Evolutionary conservation across 1,140 invertebrate genomes (phyloP).

Genomic region (Caenorhabditis briggsae): DNA sequence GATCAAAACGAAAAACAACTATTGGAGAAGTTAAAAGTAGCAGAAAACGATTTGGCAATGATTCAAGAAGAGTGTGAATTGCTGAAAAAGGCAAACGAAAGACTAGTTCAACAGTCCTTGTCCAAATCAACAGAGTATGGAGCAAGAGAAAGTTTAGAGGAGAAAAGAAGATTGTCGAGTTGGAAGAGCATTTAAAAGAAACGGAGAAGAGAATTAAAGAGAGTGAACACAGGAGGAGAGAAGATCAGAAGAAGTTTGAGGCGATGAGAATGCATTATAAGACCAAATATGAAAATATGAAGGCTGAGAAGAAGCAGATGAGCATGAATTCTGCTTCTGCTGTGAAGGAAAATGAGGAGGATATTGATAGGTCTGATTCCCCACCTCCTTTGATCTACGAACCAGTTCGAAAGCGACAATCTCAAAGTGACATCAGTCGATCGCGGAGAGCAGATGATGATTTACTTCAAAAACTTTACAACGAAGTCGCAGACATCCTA

Average conservation of each 20-base stretch:
- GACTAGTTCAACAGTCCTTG: slow-evolving; percentile 59
- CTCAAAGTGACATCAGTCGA: slow-evolving; percentile 23
- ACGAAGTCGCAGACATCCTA: slow-evolving; percentile 71
- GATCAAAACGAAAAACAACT: slow-evolving; percentile 18
- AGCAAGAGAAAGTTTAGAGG: slow-evolving; percentile 43
- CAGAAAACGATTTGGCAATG: slow-evolving; percentile 62
- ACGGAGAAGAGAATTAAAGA: slow-evolving; percentile 26
- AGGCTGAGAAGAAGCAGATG: slow-evolving; percentile 4
- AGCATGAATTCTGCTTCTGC: not conserved
- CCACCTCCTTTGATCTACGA: slow-evolving; percentile 2
- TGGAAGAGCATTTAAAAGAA: slow-evolving; percentile 56
- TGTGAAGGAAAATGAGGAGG: not conserved
- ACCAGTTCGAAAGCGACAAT: not conserved
- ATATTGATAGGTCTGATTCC: not conserved
- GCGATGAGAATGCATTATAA: slow-evolving; percentile 43
- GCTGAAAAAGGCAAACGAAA: slow-evolving; percentile 68
- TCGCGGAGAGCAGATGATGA: slow-evolving; percentile 48
- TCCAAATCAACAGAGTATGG: slow-evolving; percentile 29
- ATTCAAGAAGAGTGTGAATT: slow-evolving; percentile 67
- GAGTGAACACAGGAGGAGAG: slow-evolving; percentile 31
- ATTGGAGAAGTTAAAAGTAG: slow-evolving; percentile 37
- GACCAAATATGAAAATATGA: slow-evolving; percentile 24
- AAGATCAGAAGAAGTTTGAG: slow-evolving; percentile 53
- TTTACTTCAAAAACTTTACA: slow-evolving; percentile 71
- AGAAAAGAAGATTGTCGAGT: slow-evolving; percentile 56